Evolutionary conservation across 1,140 invertebrate species (phyloP), one percentile per base, ranked within the genome.

Genomic region (Centruroides sculpturatus): DNA sequence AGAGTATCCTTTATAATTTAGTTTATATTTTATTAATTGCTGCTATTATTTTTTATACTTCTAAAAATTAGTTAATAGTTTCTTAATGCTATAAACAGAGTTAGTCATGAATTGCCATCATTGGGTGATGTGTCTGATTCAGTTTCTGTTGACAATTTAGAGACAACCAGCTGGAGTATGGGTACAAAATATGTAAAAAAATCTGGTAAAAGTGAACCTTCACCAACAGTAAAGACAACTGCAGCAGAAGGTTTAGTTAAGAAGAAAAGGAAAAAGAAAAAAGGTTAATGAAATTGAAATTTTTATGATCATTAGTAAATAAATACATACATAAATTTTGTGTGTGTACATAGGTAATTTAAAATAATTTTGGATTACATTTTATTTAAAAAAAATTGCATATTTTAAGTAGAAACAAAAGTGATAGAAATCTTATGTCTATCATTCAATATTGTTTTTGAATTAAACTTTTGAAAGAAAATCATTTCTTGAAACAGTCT

Each of bases 91-190:
- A 8, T 41, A 41, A 41, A 41, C 8, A 41, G 41, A 55, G 66
- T 77, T 5, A 75, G 75, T 64, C 71, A 71, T 55, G 71, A 77
- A 49, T 74, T 95, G 49, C 88, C 89, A 1, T 80, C 84, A 0
- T 69, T 76, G 10, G 71, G 71, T 51, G 80, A 86, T 57, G 72
- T 87, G 4, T 78, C 81, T n/a, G 77, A 78, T 51, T 80, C 78
- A 36, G 81, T 86, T 1, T 89, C 93, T 73, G 83, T 91, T n/a
- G 87, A 90, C 68, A 79, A 80, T 6, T 72, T 93, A n/a, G 91
- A 94, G 71, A 82, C 83, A 1, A 84, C 87, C 5, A 91, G 88
- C 69, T 91, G 86, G 84, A 83, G 88, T 62, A 84, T 92, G 75
- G 87, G 86, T 35, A 82, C 85, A 0, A 92, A 91, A 74, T 84